Base-by-base conservation (phyloP, 2,113 vertebrate species). In the Coryphaenoides rupestris region DNA sequence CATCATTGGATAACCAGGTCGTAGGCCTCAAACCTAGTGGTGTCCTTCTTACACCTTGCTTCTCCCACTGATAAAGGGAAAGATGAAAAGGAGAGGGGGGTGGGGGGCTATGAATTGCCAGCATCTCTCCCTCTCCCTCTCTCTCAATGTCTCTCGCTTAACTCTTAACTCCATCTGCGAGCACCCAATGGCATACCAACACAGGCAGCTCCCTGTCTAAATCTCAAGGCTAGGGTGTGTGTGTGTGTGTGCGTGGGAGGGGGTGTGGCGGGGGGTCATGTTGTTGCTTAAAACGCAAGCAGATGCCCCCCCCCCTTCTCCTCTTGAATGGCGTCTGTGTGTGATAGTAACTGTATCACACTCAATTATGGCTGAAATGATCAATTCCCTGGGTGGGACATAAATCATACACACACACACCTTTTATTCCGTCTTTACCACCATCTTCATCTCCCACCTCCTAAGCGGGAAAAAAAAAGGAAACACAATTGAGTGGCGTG, bases 261-360 rank as follows among this genome's bases (percentile, higher is more conserved):
- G 28, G 28, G n/a, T n/a, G n/a, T n/a, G n/a, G n/a, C n/a, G 65
- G 28, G 28, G 28, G 28, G 1, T n/a, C n/a, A n/a, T n/a, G 28
- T 1, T 40, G 33, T 40, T 40, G 65, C 76, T 76, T 82, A 86
- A 88, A 90, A 85, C 81, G 74, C 76, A 84, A 84, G 83, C 87
- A 88, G 88, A 88, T 89, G 87, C 73, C 71, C 78, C 70, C 33
- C 60, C 53, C 77, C 70, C 60, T 79, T 50, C 53, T 77, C 70
- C 60, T 79, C 17, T 76, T 89, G 83, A 89, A 91, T 87, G 79
- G 81, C 55, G 61, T 84, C 87, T 89, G 82, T 87, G 84, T 90
- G 72, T 40, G 65, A 88, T 79, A 84, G 83, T 87, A 90, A 90
- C 81, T 62, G 70, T 87, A 89, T 89, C 86, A 79, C 81, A 87